Percentiles rank a stretch among this genome's conserved stretches.
Evolutionary conservation across 2,797 vertebrate species (phyloP).

Genomic region (Helicolenus hilgendorfi): DNA sequence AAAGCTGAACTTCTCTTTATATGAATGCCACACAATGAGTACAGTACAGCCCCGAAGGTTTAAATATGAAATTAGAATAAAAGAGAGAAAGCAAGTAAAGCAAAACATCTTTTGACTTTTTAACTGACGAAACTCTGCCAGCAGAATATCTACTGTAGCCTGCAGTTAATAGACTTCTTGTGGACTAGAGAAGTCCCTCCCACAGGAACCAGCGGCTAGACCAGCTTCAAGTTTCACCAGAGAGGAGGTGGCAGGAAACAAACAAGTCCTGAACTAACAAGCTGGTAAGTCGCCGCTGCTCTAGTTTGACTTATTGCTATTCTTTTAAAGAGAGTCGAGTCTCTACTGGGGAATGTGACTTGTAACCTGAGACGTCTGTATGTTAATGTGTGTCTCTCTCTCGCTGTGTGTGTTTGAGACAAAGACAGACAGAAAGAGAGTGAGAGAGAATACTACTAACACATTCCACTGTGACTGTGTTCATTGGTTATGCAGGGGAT

Average conservation of each 20-base stretch:
- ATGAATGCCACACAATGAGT: background rate
- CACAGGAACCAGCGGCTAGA: conserved; percentile 22
- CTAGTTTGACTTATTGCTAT: background rate
- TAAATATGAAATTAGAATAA: background rate
- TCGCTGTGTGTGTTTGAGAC: background rate
- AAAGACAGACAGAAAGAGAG: background rate
- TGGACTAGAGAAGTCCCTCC: conserved; percentile 22
- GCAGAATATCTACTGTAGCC: background rate
- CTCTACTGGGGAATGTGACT: background rate
- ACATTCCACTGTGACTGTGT: background rate
- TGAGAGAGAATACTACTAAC: background rate
- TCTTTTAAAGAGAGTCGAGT: background rate
- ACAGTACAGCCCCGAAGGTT: background rate
- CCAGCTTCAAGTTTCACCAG: conserved; percentile 9
- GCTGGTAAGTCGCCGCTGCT: conserved; percentile 30
- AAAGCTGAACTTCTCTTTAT: background rate
- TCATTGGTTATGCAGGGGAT: background rate
- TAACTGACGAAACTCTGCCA: background rate
- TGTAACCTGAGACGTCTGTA: conserved; percentile 22
- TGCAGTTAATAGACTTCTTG: background rate
- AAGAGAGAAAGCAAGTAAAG: background rate
- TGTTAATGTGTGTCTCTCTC: background rate
- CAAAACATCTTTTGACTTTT: background rate
- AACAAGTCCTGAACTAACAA: background rate
- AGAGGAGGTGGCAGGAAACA: background rate